phyloP scores from a whole-genome alignment of 2,888 invertebrate genomes.

The Maniola hyperantus region DNA sequence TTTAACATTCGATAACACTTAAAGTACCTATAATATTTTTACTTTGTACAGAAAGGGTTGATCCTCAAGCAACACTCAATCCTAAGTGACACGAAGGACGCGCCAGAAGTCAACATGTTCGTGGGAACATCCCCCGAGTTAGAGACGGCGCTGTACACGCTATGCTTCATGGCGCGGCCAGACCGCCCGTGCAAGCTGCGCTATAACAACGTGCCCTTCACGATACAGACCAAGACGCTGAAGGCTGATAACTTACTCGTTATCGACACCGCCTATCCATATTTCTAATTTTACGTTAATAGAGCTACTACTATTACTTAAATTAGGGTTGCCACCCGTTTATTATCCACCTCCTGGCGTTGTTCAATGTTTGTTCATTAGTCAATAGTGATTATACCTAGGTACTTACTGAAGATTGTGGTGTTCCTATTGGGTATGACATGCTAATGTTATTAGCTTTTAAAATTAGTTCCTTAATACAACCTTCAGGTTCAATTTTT shows the following conservation, averaged over 20 bases:
- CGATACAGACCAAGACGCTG: constrained; percentile 71
- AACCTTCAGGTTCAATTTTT: too few species aligned
- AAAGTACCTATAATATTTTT: background rate
- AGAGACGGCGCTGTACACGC: constrained; percentile 93
- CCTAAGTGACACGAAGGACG: constrained; percentile 86
- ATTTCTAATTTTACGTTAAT: constrained; percentile 38
- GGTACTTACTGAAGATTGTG: too few species aligned
- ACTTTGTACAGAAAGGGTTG: constrained; percentile 87
- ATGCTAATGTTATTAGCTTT: too few species aligned
- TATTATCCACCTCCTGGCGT: too few species aligned
- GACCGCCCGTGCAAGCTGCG: constrained; percentile 88
- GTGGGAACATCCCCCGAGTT: constrained; percentile 95
- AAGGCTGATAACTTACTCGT: constrained; percentile 65
- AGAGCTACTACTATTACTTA: background rate
- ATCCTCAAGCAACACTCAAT: constrained; percentile 89
- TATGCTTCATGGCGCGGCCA: constrained; percentile 92
- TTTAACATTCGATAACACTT: too few species aligned
- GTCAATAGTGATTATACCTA: too few species aligned
- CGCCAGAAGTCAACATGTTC: constrained; percentile 91
- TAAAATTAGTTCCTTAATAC: too few species aligned
- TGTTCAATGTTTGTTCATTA: too few species aligned
- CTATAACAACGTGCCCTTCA: constrained; percentile 68
- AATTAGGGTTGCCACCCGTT: background rate
- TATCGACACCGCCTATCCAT: constrained; percentile 72
- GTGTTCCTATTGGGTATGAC: too few species aligned